Evolutionary conservation across 2,113 vertebrate genomes (phyloP), one percentile per base, ranked within the genome.

Genomic region (Oncorhynchus masou): DNA sequence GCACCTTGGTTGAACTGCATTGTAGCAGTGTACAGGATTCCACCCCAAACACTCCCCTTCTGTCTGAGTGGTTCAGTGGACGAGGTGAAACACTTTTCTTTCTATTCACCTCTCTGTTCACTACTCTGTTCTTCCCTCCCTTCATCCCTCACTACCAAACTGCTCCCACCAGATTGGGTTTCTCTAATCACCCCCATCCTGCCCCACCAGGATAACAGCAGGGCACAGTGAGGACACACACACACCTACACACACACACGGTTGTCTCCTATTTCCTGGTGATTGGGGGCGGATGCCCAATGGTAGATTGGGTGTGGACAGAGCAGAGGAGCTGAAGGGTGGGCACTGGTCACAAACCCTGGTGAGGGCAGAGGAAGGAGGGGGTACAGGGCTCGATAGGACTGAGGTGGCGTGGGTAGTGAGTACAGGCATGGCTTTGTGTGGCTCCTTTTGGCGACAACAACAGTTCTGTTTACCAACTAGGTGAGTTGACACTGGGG

Each of bases 121-220:
- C 24, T n/a, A 11, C 13, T 13, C 64, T 66, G 3, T 66, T 29
- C 11, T 15, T 29, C 25, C 15, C 12, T 12, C 65, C 65, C 29
- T 71, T 68, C 20, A 54, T 77, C n/a, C 3, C 13, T 62, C 22
- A 19, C 16, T 48, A 57, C 34, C 22, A 27, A 68, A 25, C 68
- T 13, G 75, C 69, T 65, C 75, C 68, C 75, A 77, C 75, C 59
- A 51, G 39, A 71, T 77, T 65, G 57, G 59, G 39, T 77, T 77
- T 77, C 75, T 11, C n/a, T 71, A 71, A 69, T 51, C 13, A 49
- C 31, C 74, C 48, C 25, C 9, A 27, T 24, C 39, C 66, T 51
- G 59, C n/a, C 13, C 59, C 59, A n/a, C 8, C n/a, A 22, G 59
- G n/a, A 22, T 22, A 22, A 62, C 8, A 24, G 9, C 59, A 11